Conservation (phyloP, 2,113 vertebrate species). For the Anser brachyrhynchus region DNA sequence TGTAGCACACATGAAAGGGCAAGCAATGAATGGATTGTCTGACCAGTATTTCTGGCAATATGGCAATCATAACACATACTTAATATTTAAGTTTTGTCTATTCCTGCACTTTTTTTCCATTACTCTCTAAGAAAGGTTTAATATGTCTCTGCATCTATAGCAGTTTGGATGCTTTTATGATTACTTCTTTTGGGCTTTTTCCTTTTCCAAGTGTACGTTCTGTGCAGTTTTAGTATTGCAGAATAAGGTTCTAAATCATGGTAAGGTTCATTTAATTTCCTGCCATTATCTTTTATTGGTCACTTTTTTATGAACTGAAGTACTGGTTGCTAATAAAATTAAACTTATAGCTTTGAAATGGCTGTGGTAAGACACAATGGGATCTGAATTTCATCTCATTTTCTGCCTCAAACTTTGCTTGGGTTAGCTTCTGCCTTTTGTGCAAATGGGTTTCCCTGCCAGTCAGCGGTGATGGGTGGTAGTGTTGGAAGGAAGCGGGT, state of each 20-base stretch:
- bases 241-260: slow-evolving; percentile 15
- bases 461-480: slow-evolving; percentile 23
- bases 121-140: background rate
- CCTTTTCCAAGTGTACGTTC: background rate
- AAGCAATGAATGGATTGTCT: background rate
- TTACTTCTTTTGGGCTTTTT: background rate
- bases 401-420: background rate
- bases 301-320: slow-evolving; percentile 51
- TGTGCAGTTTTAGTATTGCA: background rate
- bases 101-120: background rate
- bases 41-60: background rate
- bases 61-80: background rate
- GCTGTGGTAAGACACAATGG: background rate
- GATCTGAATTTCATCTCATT: background rate
- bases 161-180: background rate
- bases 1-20: background rate
- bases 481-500: slow-evolving; percentile 35
- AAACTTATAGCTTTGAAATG: slow-evolving; percentile 29
- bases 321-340: slow-evolving; percentile 51
- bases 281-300: slow-evolving; percentile 57
- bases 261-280: slow-evolving; percentile 58
- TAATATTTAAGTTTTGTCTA: background rate
- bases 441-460: background rate
- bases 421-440: background rate
- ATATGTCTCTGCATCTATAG: background rate